phyloP scores from a whole-genome alignment of 2,797 vertebrate genomes.

The Setipinna tenuifilis region DNA sequence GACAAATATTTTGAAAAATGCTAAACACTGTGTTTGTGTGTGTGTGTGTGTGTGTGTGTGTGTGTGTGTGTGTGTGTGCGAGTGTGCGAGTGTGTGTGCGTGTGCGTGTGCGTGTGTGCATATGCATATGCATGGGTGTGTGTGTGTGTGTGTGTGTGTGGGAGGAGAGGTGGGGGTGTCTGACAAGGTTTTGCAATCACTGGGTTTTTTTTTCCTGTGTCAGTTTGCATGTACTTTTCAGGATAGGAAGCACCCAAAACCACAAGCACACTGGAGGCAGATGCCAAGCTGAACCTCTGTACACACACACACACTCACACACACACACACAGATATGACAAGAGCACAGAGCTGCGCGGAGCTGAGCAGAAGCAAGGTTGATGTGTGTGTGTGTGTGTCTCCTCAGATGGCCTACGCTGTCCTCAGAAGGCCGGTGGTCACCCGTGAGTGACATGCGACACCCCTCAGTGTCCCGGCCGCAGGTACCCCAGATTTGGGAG shows the following conservation, averaged over 20 bases:
- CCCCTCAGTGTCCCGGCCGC: background rate
- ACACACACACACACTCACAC: background rate
- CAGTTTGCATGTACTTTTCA: slow-evolving; percentile 38
- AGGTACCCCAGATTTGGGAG: slow-evolving; percentile 5
- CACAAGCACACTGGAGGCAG: background rate
- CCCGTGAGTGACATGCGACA: too few relatives aligned
- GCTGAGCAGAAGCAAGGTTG: too few relatives aligned
- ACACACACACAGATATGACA: slow-evolving; percentile 13
- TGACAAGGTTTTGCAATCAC: slow-evolving; percentile 64
- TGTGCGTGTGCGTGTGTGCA: background rate
- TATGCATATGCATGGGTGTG: too few relatives aligned
- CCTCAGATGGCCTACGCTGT: too few relatives aligned
- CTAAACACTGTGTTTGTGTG: too few relatives aligned
- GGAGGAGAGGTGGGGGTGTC: slow-evolving; percentile 23
- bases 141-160: background rate
- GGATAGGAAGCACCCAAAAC: slow-evolving; percentile 40
- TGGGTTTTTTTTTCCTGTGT: slow-evolving; percentile 59
- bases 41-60: too few relatives aligned
- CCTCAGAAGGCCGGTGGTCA: too few relatives aligned
- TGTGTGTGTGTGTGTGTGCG: too few relatives aligned
- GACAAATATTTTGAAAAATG: background rate
- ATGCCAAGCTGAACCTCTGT: background rate
- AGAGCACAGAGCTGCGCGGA: background rate
- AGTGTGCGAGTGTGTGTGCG: too few relatives aligned
- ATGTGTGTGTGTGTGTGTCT: too few relatives aligned